A percentile compares a stretch with the other conserved stretches of the same genome.
Evolutionary conservation across 2,113 vertebrate genomes (phyloP).

Genomic region (Balaeniceps rex): DNA sequence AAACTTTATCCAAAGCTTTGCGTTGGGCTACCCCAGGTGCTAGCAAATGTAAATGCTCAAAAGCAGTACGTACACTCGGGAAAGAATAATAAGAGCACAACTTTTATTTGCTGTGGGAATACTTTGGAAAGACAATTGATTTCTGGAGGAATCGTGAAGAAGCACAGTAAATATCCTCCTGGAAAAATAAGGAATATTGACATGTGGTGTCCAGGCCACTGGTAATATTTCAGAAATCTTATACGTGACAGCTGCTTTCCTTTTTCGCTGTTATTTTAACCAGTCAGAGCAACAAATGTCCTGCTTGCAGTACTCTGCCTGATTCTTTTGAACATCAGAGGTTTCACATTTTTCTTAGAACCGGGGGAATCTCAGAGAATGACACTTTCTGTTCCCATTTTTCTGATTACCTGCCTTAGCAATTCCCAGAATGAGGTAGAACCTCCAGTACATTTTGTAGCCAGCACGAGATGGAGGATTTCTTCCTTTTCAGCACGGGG

Average conservation of each 20-base stretch:
- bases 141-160: not conserved
- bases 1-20: not conserved
- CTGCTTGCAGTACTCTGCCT: not conserved
- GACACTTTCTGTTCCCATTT: not conserved
- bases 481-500: not conserved
- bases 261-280: not conserved
- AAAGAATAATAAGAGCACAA: not conserved
- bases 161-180: not conserved
- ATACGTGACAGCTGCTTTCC: not conserved
- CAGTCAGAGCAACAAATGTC: not conserved
- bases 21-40: not conserved
- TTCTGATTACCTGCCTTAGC: not conserved
- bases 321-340: not conserved
- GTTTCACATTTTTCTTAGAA: not conserved
- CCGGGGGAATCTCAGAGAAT: not conserved
- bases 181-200: not conserved
- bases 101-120: not conserved
- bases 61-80: not conserved
- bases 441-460: not conserved
- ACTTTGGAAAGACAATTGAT: not conserved
- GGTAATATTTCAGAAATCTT: not conserved
- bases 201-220: not conserved
- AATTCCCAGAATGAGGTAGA: not conserved
- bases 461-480: not conserved
- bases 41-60: not conserved